A percentile compares a stretch with the other conserved stretches of the same genome.
Evolutionary conservation across 2,888 invertebrate species (phyloP).

Genomic region (Erebia epiphron): DNA sequence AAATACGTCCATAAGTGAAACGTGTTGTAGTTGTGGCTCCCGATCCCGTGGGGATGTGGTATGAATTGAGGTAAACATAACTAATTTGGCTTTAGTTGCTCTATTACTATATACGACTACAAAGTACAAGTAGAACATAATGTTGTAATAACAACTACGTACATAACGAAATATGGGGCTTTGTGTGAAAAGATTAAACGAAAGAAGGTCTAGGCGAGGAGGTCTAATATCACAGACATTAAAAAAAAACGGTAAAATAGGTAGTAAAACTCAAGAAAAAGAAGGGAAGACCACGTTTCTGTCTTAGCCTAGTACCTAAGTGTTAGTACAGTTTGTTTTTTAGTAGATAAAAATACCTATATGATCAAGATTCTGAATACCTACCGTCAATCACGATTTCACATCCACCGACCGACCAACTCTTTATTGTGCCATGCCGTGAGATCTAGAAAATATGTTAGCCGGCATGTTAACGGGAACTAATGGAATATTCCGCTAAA

Average conservation of each 20-base stretch:
- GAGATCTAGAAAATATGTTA: slow-evolving; percentile 31
- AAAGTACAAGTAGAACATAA: background rate
- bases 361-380: slow-evolving; percentile 16
- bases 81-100: background rate
- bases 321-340: slow-evolving; percentile 14
- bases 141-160: background rate
- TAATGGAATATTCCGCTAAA: slow-evolving; percentile 28
- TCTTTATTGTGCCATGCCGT: slow-evolving; percentile 23
- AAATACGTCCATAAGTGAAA: too few relatives aligned
- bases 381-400: slow-evolving; percentile 24
- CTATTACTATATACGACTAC: background rate
- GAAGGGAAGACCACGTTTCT: background rate
- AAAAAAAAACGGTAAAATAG: background rate
- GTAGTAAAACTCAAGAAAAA: slow-evolving; percentile 4
- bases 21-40: too few relatives aligned
- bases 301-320: background rate
- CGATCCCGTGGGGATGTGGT: background rate
- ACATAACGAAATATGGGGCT: background rate
- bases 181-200: background rate
- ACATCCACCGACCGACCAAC: slow-evolving; percentile 6
- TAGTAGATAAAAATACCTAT: slow-evolving; percentile 6
- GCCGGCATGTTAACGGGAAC: slow-evolving; percentile 33
- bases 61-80: background rate
- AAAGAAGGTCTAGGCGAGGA: too few relatives aligned
- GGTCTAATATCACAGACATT: background rate